Evolutionary conservation across 2,888 invertebrate genomes (phyloP), one percentile per base, ranked within the genome.

Genomic region (Quadroppia sp.): DNA sequence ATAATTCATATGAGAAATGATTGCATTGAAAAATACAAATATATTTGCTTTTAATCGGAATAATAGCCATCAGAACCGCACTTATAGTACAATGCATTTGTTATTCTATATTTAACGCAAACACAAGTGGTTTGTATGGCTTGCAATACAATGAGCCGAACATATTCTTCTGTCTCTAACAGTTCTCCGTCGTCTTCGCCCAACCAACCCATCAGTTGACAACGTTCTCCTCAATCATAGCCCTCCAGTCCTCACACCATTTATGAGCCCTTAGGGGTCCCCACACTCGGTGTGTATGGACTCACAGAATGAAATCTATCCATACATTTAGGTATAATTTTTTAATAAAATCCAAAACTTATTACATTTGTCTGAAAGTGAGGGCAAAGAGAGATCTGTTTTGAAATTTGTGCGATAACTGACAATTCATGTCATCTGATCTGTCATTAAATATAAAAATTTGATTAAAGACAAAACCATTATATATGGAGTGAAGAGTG

Each of bases 361-460:
- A 53, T 53, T 53, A 25, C 13, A 25, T 53, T 53, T 53, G 53
- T 53, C 53, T 53, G 11, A 13, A 7, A 13, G 23, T 53, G 11
- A 11, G 25, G 25, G 25, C 20, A 23, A 23, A 53, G 1, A 25
- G 53, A 53, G 53, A 36, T 4, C 4, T 11, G 36, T 36, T 36
- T 36, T 7, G 17, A n/a, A 17, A 61, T 32, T 7, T 23, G 28
- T 32, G 11, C 17, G 2, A 32, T 61, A 61, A 32, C 61, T 61
- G 2, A 32, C 15, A 61, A 28, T 61, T 61, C 15, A 61, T 61
- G 61, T 61, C 32, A 61, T 32, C 61, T 32, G 32, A 53, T 61
- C 61, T 61, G 61, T 61, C 32, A 61, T 61, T 61, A 61, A 61
- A n/a, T 25, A 23, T 23, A 53, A 17, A 53, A 61, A 9, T 61